These are phyloP conservation scores for Tokudaia muenninki DNA, from an alignment of 2,797 vertebrate genomes.

Conservation along the genomic window DNA sequence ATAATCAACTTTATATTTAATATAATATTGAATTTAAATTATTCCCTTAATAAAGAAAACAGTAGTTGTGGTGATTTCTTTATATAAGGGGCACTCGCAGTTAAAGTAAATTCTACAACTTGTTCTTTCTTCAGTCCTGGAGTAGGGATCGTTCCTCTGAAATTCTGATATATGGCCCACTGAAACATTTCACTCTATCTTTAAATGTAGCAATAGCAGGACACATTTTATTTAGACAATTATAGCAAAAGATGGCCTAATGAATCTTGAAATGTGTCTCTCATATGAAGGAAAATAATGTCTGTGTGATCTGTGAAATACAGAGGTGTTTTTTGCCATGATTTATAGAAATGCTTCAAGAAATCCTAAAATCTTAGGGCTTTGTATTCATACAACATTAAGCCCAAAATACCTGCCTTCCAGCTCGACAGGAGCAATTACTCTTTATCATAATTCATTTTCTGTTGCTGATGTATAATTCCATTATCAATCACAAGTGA, in stretches of 20 bases:
- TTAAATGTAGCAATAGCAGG: not conserved
- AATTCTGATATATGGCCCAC: not conserved
- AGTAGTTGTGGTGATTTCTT: not conserved
- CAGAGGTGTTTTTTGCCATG: constrained; percentile 51
- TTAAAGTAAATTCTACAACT: not conserved
- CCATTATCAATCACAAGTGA: constrained; percentile 65
- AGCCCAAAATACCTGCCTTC: constrained; percentile 43
- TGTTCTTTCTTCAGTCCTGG: not conserved
- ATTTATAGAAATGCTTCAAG: constrained; percentile 53
- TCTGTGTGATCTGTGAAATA: constrained; percentile 71
- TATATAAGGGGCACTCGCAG: not conserved
- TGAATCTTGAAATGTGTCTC: constrained; percentile 65
- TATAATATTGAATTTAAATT: constrained; percentile 10
- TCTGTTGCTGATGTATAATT: constrained; percentile 7
- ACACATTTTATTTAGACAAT: constrained; percentile 46
- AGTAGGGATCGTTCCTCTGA: not conserved
- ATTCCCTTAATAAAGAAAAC: not conserved
- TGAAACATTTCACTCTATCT: not conserved
- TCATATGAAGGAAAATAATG: constrained; percentile 61
- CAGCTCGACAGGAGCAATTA: not conserved
- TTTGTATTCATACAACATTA: constrained; percentile 70
- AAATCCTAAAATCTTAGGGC: constrained; percentile 59
- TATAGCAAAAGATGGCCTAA: constrained; percentile 35
- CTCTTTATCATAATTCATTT: constrained; percentile 74
- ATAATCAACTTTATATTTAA: not conserved